Percentiles rank a stretch among this genome's conserved stretches.
Evolutionary conservation across 2,797 vertebrate species (phyloP).

Genomic region (Gobionotothen gibberifrons): DNA sequence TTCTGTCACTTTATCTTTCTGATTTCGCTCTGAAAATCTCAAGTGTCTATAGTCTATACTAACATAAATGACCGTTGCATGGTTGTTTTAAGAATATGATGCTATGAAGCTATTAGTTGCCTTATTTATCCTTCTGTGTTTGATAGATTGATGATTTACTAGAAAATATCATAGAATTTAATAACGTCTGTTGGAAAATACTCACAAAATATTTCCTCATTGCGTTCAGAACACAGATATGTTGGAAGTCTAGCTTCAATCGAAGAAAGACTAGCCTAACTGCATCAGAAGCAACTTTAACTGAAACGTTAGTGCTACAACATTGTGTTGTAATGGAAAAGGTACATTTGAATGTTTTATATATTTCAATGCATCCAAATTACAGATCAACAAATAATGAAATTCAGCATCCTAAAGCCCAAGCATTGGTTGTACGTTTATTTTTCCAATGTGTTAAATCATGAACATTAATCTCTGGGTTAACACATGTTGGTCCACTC

Average conservation of each 20-base stretch:
- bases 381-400: background rate
- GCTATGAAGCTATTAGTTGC: too few species aligned
- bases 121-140: too few species aligned
- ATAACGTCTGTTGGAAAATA: too few species aligned
- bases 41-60: background rate
- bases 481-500: background rate
- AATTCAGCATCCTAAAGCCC: background rate
- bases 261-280: too few species aligned
- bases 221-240: too few species aligned
- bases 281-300: too few species aligned
- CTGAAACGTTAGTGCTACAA: background rate
- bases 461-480: background rate
- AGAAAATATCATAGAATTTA: too few species aligned
- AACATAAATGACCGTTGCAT: background rate
- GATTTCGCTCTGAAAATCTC: background rate
- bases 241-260: too few species aligned
- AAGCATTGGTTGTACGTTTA: background rate
- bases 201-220: too few species aligned
- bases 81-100: too few species aligned
- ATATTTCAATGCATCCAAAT: background rate
- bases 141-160: background rate
- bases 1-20: background rate
- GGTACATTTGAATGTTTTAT: background rate
- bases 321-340: background rate
- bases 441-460: background rate